Percentiles rank a stretch among this genome's conserved stretches.
Conservation (phyloP, 2,888 invertebrate species). For the Taenaris catops region DNA sequence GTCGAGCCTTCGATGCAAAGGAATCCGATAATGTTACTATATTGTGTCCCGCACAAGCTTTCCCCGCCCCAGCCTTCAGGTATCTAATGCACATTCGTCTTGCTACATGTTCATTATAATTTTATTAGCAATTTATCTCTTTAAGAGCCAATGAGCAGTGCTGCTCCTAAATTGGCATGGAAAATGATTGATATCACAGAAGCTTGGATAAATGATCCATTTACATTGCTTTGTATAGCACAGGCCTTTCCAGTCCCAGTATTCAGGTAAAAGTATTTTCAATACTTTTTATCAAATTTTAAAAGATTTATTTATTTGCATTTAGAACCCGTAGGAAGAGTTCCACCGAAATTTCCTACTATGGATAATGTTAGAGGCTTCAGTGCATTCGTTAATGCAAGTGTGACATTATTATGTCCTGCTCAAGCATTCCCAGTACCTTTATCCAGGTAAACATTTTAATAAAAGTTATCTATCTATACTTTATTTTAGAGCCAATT, state of each 20-base stretch:
- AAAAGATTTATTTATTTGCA: not conserved
- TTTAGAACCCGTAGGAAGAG: conserved; percentile 80
- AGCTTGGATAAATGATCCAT: conserved; percentile 43
- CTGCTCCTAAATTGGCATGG: conserved; percentile 83
- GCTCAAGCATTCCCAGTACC: conserved; percentile 85
- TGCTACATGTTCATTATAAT: conserved; percentile 20
- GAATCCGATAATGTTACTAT: conserved; percentile 73
- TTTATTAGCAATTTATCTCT: conserved; percentile 35
- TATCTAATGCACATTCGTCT: no score
- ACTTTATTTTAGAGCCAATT: conserved; percentile 82
- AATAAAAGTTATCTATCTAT: conserved; percentile 28
- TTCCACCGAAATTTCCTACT: conserved; percentile 85
- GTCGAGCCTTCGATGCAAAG: conserved; percentile 81
- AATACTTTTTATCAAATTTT: conserved; percentile 16
- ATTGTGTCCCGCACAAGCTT: conserved; percentile 88
- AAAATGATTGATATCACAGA: conserved; percentile 73
- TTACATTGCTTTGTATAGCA: conserved; percentile 81
- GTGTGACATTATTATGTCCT: conserved; percentile 83
- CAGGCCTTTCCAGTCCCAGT: conserved; percentile 84
- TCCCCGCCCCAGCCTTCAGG: conserved; percentile 84
- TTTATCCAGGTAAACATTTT: conserved; percentile 77
- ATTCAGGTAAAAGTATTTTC: conserved; percentile 78
- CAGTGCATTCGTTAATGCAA: conserved; percentile 69
- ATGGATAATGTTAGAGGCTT: conserved; percentile 82
- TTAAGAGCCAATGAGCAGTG: conserved; percentile 85